A percentile compares a stretch with the other conserved stretches of the same genome.
These are phyloP conservation scores for Ibycter americanus DNA, from an alignment of 2,797 vertebrate genomes.

Conservation along the genomic window DNA sequence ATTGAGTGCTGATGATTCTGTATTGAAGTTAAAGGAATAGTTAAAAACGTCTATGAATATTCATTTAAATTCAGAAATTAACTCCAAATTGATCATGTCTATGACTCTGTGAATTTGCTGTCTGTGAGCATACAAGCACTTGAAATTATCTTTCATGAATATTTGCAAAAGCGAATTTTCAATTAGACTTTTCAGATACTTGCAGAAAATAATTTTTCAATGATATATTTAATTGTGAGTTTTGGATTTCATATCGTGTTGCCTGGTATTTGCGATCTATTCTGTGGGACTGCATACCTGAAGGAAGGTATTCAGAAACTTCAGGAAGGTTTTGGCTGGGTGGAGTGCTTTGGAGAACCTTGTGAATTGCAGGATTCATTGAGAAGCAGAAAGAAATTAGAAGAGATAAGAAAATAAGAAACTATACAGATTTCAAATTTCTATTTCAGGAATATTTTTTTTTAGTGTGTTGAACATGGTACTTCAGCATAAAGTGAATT, in stretches of 20 bases:
- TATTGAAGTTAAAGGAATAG: constrained; percentile 24
- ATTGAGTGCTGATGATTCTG: constrained; percentile 13
- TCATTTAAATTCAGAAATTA: constrained; percentile 47
- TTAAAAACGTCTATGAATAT: constrained; percentile 43
- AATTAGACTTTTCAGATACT: constrained; percentile 15
- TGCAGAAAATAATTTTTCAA: background rate
- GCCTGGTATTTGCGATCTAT: background rate
- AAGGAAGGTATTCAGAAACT: background rate
- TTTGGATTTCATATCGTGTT: background rate
- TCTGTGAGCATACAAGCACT: background rate
- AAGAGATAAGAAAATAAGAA: background rate
- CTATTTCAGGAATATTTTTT: background rate
- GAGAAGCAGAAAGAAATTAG: background rate
- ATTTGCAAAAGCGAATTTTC: constrained; percentile 52
- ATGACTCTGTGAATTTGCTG: constrained; percentile 19
- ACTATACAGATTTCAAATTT: background rate
- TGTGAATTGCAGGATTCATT: background rate
- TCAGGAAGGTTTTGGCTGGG: background rate
- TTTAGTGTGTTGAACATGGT: background rate
- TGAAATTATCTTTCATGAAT: constrained; percentile 51
- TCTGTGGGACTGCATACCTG: background rate
- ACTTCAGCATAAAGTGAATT: background rate
- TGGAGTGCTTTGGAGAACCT: background rate
- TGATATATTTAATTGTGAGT: constrained; percentile 4
- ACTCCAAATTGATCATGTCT: constrained; percentile 46